Base-by-base conservation (phyloP, 2,888 invertebrate genomes). In the Gortyna flavago region DNA sequence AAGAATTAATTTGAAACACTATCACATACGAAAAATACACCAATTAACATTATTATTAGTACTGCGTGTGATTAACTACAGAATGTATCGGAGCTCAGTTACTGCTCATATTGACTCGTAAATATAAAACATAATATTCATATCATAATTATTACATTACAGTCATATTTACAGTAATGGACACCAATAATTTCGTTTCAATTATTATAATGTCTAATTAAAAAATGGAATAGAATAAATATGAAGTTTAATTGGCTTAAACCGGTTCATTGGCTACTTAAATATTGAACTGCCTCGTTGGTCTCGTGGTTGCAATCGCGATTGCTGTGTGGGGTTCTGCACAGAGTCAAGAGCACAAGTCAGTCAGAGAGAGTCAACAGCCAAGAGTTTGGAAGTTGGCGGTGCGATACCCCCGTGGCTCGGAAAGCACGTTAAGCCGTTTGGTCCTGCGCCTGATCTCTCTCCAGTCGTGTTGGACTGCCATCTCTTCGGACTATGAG, bases 31-130 rank as follows among this genome's bases (percentile, higher is more conserved):
- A 9, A 51, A 57, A 65, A 66, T 65, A 38, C 29, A 57, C 32
- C 61, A 62, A 75, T 69, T 72, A 48, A n/a, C n/a, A n/a, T n/a
- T 72, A 80, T 83, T 25, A 77, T 75, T 48, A 69, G 16, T 41
- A 59, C 35, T 61, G 48, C 64, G 29, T 81, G n/a, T n/a, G 70
- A 81, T 85, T 67, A 76, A 79, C 79, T n/a, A 71, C 73, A 72
- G 57, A 61, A 29, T 61, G 25, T 62, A 73, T 70, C 7, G 16
- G 57, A 62, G 64, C 32, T 62, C 73, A 66, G 21, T 65, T 35
- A 44, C 48, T 67, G 64, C 32, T 35, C 18, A 76, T 74, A 54
- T 35, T 13, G 65, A 38, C 38, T 29, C 9, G 29, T 64, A 67
- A 72, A 77, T 44, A 48, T 66, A 35, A 64, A 61, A 72, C 38